These are phyloP conservation scores for Petrolisthes cinctipes DNA, from an alignment of 2,888 invertebrate species.

Conservation along the genomic window DNA sequence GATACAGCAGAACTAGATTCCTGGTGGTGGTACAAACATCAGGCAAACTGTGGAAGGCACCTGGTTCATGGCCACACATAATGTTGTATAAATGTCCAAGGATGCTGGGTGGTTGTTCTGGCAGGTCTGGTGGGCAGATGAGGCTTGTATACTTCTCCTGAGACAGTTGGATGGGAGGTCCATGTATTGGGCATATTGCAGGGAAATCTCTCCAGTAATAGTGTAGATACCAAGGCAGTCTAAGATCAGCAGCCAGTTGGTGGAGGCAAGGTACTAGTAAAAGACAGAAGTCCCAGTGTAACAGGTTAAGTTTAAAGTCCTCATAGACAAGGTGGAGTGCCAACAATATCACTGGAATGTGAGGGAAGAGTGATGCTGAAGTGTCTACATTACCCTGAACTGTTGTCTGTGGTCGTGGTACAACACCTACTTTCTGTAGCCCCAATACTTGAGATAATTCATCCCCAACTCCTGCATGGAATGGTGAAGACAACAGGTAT, in stretches of 20 bases:
- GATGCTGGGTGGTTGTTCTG: constrained; percentile 78
- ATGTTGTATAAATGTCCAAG: constrained; percentile 80
- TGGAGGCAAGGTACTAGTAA: constrained; percentile 80
- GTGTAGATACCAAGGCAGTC: constrained; percentile 78
- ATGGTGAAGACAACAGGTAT: constrained; percentile 76
- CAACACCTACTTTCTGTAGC: constrained; percentile 57
- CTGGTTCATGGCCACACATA: constrained; percentile 73
- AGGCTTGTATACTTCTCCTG: constrained; percentile 39
- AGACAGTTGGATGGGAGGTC: constrained; percentile 57
- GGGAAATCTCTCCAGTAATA: constrained; percentile 92
- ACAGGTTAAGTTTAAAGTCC: constrained; percentile 85
- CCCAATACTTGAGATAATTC: constrained; percentile 62
- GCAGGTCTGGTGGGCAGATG: constrained; percentile 75
- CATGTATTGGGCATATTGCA: constrained; percentile 71
- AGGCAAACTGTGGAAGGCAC: constrained; percentile 67
- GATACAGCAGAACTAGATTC: constrained; percentile 60
- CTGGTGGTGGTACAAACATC: constrained; percentile 61
- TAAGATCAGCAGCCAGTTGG: constrained; percentile 83
- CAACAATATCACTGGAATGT: constrained; percentile 81
- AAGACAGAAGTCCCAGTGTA: constrained; percentile 78
- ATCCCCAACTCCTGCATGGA: constrained; percentile 70
- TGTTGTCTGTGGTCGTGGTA: constrained; percentile 47
- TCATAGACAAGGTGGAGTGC: constrained; percentile 90
- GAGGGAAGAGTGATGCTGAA: constrained; percentile 79
- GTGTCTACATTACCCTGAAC: constrained; percentile 73